A percentile compares a stretch with the other conserved stretches of the same genome.
These are phyloP conservation scores for Synanthedon vespiformis DNA, from an alignment of 2,888 invertebrate species.

Conservation along the genomic window DNA sequence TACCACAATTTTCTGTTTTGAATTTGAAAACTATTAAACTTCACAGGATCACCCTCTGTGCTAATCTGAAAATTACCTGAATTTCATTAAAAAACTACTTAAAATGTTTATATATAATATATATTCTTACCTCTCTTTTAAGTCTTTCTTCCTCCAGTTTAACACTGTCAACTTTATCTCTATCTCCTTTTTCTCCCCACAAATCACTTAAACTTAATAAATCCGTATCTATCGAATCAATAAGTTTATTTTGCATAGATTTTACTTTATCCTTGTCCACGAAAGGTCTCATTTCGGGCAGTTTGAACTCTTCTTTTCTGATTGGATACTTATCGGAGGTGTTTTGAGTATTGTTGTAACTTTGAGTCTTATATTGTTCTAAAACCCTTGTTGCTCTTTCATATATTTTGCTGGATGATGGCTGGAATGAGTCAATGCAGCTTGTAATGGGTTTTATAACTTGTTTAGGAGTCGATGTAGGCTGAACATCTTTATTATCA, in stretches of 20 bases:
- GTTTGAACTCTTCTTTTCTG: constrained; percentile 46
- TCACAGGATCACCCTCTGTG: too few relatives aligned
- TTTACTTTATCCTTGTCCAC: constrained; percentile 22
- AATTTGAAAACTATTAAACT: too few relatives aligned
- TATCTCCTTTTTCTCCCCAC: constrained; percentile 68
- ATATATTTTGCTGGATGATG: constrained; percentile 56
- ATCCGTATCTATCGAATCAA: constrained; percentile 56
- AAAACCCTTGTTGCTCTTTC: constrained; percentile 53
- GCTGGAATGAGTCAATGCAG: constrained; percentile 37
- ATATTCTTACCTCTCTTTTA: constrained; percentile 80
- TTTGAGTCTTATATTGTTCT: constrained; percentile 54
- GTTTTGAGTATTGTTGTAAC: constrained; percentile 26
- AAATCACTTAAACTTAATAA: constrained; percentile 73
- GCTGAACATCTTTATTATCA: constrained; percentile 48
- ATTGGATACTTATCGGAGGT: constrained; percentile 29
- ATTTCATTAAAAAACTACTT: too few relatives aligned
- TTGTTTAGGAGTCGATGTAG: constrained; percentile 56
- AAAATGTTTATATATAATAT: too few relatives aligned
- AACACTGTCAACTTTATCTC: constrained; percentile 35
- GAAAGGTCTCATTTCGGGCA: constrained; percentile 56
- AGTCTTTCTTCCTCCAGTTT: constrained; percentile 82
- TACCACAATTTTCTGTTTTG: too few relatives aligned
- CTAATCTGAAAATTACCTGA: too few relatives aligned
- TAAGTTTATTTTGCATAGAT: constrained; percentile 29
- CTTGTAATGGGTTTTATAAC: constrained; percentile 16